Percentiles rank a stretch among this genome's conserved stretches.
Conservation (phyloP, 2,797 vertebrate genomes). For the Mallotus villosus region DNA sequence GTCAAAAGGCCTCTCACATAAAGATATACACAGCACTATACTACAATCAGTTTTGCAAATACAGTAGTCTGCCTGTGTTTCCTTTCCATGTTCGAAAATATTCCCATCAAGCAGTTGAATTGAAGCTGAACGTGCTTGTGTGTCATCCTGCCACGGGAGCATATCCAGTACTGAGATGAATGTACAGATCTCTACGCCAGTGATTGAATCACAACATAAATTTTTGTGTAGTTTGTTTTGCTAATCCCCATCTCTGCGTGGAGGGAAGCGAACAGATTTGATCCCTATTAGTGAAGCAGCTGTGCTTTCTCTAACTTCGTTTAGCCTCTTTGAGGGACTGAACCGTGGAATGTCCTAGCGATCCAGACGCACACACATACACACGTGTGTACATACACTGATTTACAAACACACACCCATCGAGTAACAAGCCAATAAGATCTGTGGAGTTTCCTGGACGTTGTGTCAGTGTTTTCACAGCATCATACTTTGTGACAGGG, state of each 20-base stretch:
- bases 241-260: constrained; percentile 9
- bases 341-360: constrained; percentile 22
- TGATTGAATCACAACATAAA: constrained; percentile 4
- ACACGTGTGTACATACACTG: constrained; percentile 8
- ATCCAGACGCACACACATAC: constrained; percentile 25
- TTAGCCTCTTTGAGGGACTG: constrained; percentile 23
- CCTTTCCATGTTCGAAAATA: too few species aligned
- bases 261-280: background rate
- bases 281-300: constrained; percentile 14
- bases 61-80: background rate
- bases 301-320: constrained; percentile 31
- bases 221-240: constrained; percentile 21
- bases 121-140: background rate
- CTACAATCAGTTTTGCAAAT: background rate
- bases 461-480: background rate
- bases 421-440: constrained; percentile 20
- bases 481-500: background rate
- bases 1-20: background rate
- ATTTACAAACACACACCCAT: constrained; percentile 1
- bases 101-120: too few species aligned
- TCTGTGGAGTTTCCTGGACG: background rate
- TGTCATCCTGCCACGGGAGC: background rate
- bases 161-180: background rate
- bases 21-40: background rate
- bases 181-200: background rate